A percentile compares a stretch with the other conserved stretches of the same genome.
Evolutionary conservation across 1,140 invertebrate species (phyloP).

Genomic region (Rhopalosiphum padi): DNA sequence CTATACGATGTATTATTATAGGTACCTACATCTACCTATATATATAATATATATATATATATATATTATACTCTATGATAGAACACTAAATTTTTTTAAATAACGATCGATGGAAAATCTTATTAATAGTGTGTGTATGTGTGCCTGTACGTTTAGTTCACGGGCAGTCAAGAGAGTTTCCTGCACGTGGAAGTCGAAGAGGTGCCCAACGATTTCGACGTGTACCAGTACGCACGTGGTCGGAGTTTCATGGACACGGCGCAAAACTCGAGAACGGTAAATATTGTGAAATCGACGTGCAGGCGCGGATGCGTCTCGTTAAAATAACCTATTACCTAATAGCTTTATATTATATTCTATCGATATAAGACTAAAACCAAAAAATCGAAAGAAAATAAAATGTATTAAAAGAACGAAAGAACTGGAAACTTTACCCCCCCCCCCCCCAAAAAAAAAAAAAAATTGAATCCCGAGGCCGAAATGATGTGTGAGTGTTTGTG

Average conservation of each 20-base stretch:
- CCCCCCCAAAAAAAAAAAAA: neutral
- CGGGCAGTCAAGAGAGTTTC: conserved; percentile 82
- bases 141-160: conserved; percentile 67
- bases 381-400: neutral
- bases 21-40: neutral
- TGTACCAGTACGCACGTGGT: conserved; percentile 44
- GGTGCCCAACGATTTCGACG: conserved; percentile 61
- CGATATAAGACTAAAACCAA: neutral
- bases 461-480: neutral
- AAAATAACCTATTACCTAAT: neutral
- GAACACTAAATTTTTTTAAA: neutral
- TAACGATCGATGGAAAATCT: neutral
- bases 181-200: conserved; percentile 73
- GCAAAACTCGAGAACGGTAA: conserved; percentile 58
- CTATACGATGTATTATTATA: neutral
- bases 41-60: no score
- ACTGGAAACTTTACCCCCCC: neutral
- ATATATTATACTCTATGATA: neutral
- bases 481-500: neutral
- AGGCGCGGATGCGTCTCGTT: neutral
- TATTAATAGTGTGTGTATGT: neutral
- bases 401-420: neutral
- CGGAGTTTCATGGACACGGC: conserved; percentile 51
- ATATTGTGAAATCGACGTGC: neutral
- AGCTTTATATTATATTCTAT: neutral